Base-by-base conservation (phyloP, 2,113 vertebrate genomes). In the Spea bombifrons region DNA sequence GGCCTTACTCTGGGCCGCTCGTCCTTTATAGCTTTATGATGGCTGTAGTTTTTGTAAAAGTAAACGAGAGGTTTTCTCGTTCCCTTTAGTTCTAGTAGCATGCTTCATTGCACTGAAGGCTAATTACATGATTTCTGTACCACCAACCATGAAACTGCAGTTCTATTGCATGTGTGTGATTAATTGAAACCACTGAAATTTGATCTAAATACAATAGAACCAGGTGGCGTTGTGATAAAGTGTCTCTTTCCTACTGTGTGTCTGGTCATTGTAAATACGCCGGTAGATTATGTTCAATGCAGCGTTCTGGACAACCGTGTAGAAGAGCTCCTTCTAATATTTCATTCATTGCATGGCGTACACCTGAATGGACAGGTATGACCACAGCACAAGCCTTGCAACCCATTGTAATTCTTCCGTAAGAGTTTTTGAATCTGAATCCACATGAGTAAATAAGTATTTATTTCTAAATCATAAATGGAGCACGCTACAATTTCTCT, bases 151-250 rank as follows among this genome's bases (percentile, higher is more conserved):
- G 46, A 71, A 52, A 47, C 16, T 49, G 8, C n/a, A 15, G 10
- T 10, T 45, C 52, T 57, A 12, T 46, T 53, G 9, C 15, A 44
- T 57, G 30, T 57, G 30, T 55, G 8, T 30, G 15, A 47, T 53
- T 57, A 72, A 8, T n/a, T 45, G 30, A 13, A 72, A 57, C 55
- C 5, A 1, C 3, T 44, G 52, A 45, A 72, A 72, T 72, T 9
- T 4, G 70, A 59, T 72, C 70, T 44, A 44, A 15, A 57, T 53
- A 9, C 49, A 72, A 72, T 71, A 13, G 16, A 44, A 17, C 17
- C 70, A 72, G 70, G 70, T 72, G 70, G 17, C 43, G 17, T 17
- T 53, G 55, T 72, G 10, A 57, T 55, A 45, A 59, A 59, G 50
- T 3, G 4, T 52, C 52, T 8, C 12, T 12, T 2, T 12, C 8